Evolutionary conservation across 2,888 invertebrate genomes (phyloP).

Genomic region (Tetheella fluctuosa): DNA sequence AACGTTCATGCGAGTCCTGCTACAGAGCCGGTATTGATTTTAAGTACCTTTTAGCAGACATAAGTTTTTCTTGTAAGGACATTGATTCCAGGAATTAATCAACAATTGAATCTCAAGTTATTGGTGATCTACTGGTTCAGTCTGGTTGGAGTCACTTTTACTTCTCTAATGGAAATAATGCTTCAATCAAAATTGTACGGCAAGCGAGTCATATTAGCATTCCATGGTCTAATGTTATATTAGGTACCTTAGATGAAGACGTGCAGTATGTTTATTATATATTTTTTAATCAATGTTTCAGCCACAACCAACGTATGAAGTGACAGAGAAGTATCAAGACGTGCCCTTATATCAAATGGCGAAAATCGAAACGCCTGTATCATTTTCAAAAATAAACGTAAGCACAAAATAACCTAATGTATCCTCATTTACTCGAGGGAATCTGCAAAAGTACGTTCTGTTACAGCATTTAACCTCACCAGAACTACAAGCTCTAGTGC

Average conservation of each 20-base stretch:
- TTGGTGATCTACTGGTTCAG: too few relatives aligned
- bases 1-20: constrained; percentile 30
- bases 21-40: constrained; percentile 51
- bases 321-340: constrained; percentile 70
- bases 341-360: constrained; percentile 53
- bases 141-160: too few relatives aligned
- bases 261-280: constrained; percentile 4
- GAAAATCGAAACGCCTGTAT: constrained; percentile 68
- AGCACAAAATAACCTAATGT: constrained; percentile 27
- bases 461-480: constrained; percentile 59
- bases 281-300: constrained; percentile 36
- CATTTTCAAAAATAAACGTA: constrained; percentile 71
- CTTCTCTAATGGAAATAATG: too few relatives aligned
- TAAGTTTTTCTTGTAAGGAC: neutral
- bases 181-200: too few relatives aligned
- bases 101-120: too few relatives aligned
- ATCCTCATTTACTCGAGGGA: neutral
- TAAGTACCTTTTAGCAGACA: neutral
- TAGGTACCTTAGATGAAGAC: too few relatives aligned
- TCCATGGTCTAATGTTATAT: too few relatives aligned
- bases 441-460: constrained; percentile 18
- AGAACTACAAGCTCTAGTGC: constrained; percentile 69
- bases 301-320: constrained; percentile 67
- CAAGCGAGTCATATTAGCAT: too few relatives aligned
- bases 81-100: too few relatives aligned